Evolutionary conservation across 2,113 vertebrate genomes (phyloP).

Genomic region (Nettapus auritus): DNA sequence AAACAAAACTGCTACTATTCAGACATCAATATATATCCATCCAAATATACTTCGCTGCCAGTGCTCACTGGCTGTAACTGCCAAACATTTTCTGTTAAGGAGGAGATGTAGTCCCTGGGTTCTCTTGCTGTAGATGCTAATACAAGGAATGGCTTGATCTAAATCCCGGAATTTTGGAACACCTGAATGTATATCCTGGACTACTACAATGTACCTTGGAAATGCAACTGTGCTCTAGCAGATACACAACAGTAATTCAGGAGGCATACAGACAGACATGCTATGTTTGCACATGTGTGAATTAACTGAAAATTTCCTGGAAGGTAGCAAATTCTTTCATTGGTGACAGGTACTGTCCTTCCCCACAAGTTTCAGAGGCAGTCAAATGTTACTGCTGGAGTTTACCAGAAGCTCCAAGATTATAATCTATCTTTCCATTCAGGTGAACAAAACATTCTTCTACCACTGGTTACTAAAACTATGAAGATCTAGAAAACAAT

Average conservation of each 20-base stretch:
- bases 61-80: neutral
- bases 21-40: constrained; percentile 18
- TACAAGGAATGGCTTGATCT: constrained; percentile 27
- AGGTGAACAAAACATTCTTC: neutral
- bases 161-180: neutral
- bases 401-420: neutral
- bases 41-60: constrained; percentile 28
- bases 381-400: neutral
- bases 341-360: neutral
- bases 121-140: neutral
- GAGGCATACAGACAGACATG: neutral
- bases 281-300: neutral
- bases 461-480: neutral
- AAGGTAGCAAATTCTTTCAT: neutral
- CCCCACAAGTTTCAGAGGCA: neutral
- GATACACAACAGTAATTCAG: neutral
- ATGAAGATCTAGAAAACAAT: neutral
- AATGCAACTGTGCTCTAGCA: neutral
- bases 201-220: neutral
- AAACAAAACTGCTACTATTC: constrained; percentile 45
- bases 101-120: neutral
- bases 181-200: neutral
- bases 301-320: neutral
- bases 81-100: constrained; percentile 19
- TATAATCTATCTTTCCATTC: neutral